Base-by-base conservation (phyloP, 2,797 vertebrate species). In the Anguilla obscura region DNA sequence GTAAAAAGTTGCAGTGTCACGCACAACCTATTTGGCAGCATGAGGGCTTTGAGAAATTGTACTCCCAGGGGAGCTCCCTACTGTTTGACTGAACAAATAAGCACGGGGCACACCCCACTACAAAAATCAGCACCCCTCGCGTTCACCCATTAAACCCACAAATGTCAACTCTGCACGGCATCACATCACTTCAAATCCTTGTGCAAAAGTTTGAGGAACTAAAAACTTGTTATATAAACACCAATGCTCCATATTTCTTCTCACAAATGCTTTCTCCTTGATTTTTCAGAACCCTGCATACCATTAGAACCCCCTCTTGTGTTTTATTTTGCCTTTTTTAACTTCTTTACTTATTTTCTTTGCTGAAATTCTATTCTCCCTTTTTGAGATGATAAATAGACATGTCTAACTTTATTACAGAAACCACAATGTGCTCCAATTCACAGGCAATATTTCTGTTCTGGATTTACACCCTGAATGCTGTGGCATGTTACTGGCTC, bases 191-290 rank as follows among this genome's bases (percentile, higher is more conserved):
- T 63, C 56, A 86, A 48, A 71, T 86, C 45, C 58, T 74, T 36
- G 18, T 40, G 27, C 40, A 21, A 30, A 0, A 66, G 74, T 69
- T 60, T 52, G 10, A 56, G 74, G 56, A 88, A 76, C 74, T 36
- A 4, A 30, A 85, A 88, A 50, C 84, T 76, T 63, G 84, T 63
- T 86, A 88, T 88, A 88, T 84, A 86, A 89, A 90, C 85, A 79
- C 9, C 16, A 40, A 76, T 21, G 27, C 60, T 74, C 52, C 50
- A 45, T 54, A 54, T 27, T 86, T 85, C 74, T 79, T n/a, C 45
- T 27, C 24, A 76, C 76, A 50, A 76, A 33, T 50, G 76, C 76
- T 18, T 12, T 40, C 5, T 60, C 86, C 76, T 40, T 52, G 12
- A 66, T 76, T 82, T 82, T 58, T 58, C 36, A 83, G n/a, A 82